Evolutionary conservation across 2,888 invertebrate species (phyloP).

Genomic region (Coelinius sp.): DNA sequence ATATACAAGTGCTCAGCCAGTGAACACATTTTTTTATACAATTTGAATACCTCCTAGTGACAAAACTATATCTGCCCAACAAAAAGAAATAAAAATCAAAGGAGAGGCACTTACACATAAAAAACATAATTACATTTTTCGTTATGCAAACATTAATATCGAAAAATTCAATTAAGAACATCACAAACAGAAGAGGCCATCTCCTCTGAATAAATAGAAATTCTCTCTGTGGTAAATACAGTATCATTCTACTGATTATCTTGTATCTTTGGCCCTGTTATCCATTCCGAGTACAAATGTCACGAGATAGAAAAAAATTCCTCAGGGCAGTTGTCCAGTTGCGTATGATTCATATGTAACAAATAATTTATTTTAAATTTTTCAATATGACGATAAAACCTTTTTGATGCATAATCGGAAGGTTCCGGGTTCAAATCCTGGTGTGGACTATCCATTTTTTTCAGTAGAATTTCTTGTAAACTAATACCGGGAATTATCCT

Average conservation of each 20-base stretch:
- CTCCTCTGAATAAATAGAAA: neutral
- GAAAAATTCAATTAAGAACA: neutral
- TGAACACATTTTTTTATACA: neutral
- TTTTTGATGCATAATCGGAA: no score
- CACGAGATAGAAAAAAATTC: neutral
- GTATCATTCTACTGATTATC: neutral
- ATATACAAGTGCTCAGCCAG: conserved; percentile 13
- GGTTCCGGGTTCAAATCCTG: no score
- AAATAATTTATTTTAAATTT: no score
- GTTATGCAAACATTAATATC: neutral
- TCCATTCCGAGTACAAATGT: neutral
- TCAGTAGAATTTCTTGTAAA: no score
- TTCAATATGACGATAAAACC: no score
- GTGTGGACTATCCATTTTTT: no score
- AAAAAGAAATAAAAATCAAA: neutral
- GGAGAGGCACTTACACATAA: neutral
- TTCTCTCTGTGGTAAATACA: neutral
- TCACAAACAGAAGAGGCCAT: neutral
- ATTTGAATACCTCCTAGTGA: neutral
- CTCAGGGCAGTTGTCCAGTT: neutral
- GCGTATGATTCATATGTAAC: no score
- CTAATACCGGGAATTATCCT: no score
- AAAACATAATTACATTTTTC: neutral
- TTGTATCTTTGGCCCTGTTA: conserved; percentile 14
- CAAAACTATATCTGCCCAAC: neutral